Evolutionary conservation across 2,797 vertebrate species (phyloP), one percentile per base, ranked within the genome.

Genomic region (Girardinus metallicus): DNA sequence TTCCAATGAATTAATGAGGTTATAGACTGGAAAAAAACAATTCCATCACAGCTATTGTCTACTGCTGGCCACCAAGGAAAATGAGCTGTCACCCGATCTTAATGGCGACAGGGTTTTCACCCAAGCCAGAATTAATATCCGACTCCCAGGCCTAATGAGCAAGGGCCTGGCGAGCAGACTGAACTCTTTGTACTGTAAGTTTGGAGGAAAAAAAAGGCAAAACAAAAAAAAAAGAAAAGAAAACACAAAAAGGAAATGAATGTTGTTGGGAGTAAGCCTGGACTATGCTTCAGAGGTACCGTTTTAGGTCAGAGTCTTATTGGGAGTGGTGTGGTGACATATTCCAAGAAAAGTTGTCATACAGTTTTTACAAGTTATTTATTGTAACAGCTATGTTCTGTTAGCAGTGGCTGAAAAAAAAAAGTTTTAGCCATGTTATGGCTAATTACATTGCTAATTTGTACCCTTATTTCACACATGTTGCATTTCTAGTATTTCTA

Each of bases 1-100:
- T 94, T 94, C 87, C 94, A 93, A 94, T 92, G 91, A 91, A 91
- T 94, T 95, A 96, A 96, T 95, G 94, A 96, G 93, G 94, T 95
- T 95, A 94, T 91, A 89, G 91, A 80, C 68, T 80, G 53, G 60
- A 36, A 73, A 53, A 60, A 34, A 87, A 93, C 87, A 93, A 91
- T 91, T 94, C 92, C 91, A 93, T 95, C 92, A 94, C 85, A 68
- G 80, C 91, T 92, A 88, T 94, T 92, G 93, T 94, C 93, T 94
- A 90, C 84, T 85, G 83, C 85, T 83, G 91, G 90, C 92, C 91
- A 88, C 86, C 82, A 46, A 91, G 83, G 90, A 92, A 93, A 95
- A 95, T 94, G 92, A 95, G 91, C 92, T 93, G 94, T 91, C 94
- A 94, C 82, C 83, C 75, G 87, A 93, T 93, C 90, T 93, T 95